Evolutionary conservation across 1,140 invertebrate species (phyloP).

Genomic region (Leptonema lineaticorne): DNA sequence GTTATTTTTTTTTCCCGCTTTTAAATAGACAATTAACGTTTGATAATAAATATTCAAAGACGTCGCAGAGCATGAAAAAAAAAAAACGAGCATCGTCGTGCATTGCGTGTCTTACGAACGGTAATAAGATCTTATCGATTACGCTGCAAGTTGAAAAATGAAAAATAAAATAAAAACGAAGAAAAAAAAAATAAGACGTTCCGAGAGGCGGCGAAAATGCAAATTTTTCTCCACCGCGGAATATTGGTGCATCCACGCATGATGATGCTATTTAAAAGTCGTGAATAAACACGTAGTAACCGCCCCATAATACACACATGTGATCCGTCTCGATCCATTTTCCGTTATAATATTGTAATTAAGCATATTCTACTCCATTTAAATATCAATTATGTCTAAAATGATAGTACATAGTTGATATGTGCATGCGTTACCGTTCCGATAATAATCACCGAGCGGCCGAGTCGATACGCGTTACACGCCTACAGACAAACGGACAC

Average conservation of each 20-base stretch:
- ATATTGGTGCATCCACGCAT: constrained; percentile 26
- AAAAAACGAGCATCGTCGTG: constrained; percentile 1
- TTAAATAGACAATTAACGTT: neutral
- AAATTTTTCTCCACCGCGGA: constrained; percentile 3
- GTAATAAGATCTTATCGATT: constrained; percentile 8
- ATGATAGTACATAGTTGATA: neutral
- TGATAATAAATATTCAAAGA: constrained; percentile 14
- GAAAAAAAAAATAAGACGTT: too few species aligned
- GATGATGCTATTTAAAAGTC: too few species aligned
- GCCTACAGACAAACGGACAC: too few species aligned
- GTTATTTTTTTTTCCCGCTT: neutral
- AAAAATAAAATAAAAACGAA: constrained; percentile 8
- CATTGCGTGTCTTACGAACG: constrained; percentile 14
- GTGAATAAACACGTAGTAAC: too few species aligned
- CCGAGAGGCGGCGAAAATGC: too few species aligned
- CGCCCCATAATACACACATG: neutral
- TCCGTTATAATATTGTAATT: constrained; percentile 21
- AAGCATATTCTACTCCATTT: constrained; percentile 4
- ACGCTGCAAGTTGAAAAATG: neutral
- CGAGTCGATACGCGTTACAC: neutral
- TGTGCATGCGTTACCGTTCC: neutral
- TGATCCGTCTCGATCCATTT: constrained; percentile 23
- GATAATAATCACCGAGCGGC: neutral
- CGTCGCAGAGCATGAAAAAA: constrained; percentile 14
- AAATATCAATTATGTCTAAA: constrained; percentile 21